Evolutionary conservation across 2,888 invertebrate genomes (phyloP), one percentile per base, ranked within the genome.

Genomic region (Pristionchus arcanus): DNA sequence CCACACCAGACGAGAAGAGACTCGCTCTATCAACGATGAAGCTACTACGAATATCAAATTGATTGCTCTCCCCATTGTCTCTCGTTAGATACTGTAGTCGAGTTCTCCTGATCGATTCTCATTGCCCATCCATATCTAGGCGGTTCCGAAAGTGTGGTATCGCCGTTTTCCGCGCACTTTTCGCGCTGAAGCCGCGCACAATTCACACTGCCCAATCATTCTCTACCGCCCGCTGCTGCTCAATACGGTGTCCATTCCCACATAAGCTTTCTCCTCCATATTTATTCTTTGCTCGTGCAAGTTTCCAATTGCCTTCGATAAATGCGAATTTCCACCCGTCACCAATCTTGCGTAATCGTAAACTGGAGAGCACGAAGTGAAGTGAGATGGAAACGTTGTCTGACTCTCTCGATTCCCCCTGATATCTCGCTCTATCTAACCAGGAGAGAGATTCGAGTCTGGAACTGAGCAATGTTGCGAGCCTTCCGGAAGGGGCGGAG

Each of bases 1-100:
- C 93, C 19, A 92, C 91, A 28, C 74, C 91, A 0, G 92, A 92
- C 28, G 94, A 94, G 90, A 91, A 92, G 74, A 91, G 93, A 34
- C 87, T 94, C 55, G 94, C 94, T 25, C 74, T 94, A 42, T 91
- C 91, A 9, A 90, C 92, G 3, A 83, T 92, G 34, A 90, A 90
- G 28, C 25, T 42, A 31, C 53, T 88, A 11, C 28, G 87, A 74
- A 68, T 87, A 31, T 31, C 81, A 49, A 81, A 81, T 16, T 81
- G 81, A 81, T 81, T 28, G 13, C 28, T 42, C 55, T 53, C 53
- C 31, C 31, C 28, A 81, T 28, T 34, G 49, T 49, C 19, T 84
- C 83, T 83, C 84, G 21, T 37, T 34, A 31, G 31, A 16, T 53
- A 28, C 15, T 53, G 81, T 55, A 49, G 15, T 84, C 9, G 53